Base-by-base conservation (phyloP, 1,140 invertebrate genomes). In the Brachystomella parvula region DNA sequence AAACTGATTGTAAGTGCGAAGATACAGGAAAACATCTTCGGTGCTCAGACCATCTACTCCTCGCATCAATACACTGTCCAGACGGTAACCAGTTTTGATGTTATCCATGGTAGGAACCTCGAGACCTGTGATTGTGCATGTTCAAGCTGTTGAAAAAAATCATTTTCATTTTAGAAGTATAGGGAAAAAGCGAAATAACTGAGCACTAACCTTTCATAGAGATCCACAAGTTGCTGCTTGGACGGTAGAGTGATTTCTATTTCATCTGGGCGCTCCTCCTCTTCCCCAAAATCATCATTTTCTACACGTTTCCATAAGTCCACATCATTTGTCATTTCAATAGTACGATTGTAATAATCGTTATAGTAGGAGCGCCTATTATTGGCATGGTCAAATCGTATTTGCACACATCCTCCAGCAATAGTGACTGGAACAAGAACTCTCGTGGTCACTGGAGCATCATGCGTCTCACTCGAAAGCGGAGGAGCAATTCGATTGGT, bases 21-120 rank as follows among this genome's bases (percentile, higher is more conserved):
- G 88, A 77, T 90, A 91, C 70, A 83, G 82, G 75, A 91, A 87
- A 30, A 92, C 82, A 77, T 92, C 88, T 76, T 86, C 83, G 31
- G 86, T 88, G 68, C 79, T 86, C 80, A 92, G 84, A 19, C 88
- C 83, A 73, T 88, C 81, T 1, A 86, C 85, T 31, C 89, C 89
- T 75, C 83, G 78, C 71, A 92, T 81, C 76, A 90, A 87, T 47
- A 92, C 76, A 24, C 86, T 82, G 78, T 89, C 86, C 70, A 87
- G 80, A 69, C 88, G 80, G 74, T 85, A 76, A 75, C 76, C 49
- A 17, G 26, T 3, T 1, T 39, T 53, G 21, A 64, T 58, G 64
- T 66, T 70, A 2, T 67, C 65, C 35, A 70, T 21, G 6, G 9
- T 19, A 26, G 49, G 49, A 19, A 24, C 49, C 12, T 17, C 49